A percentile compares a stretch with the other conserved stretches of the same genome.
These are phyloP conservation scores for Pterostichus madidus DNA, from an alignment of 2,888 invertebrate genomes.

Conservation along the genomic window DNA sequence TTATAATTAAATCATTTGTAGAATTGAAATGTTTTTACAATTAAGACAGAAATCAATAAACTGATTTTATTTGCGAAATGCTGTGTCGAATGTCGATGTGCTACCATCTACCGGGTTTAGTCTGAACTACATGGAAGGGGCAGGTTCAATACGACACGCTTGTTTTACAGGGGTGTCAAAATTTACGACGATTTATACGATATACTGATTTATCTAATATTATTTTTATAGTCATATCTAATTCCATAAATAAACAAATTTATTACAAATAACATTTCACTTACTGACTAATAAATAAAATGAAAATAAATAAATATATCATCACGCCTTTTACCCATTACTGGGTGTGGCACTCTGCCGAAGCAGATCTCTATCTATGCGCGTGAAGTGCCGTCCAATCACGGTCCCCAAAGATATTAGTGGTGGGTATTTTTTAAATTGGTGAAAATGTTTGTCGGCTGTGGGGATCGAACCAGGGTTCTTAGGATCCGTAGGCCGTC, in stretches of 20 bases:
- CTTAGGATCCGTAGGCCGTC: too few species aligned
- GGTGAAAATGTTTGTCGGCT: too few species aligned
- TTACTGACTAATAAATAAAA: too few species aligned
- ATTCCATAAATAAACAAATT: neutral
- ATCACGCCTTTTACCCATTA: too few species aligned
- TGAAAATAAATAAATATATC: too few species aligned
- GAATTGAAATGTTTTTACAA: constrained; percentile 18
- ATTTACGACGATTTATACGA: constrained; percentile 32
- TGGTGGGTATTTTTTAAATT: too few species aligned
- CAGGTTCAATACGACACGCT: constrained; percentile 56
- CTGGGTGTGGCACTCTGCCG: too few species aligned
- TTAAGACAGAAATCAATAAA: constrained; percentile 45
- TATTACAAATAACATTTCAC: too few species aligned
- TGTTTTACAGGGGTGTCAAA: constrained; percentile 59
- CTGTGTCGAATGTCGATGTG: constrained; percentile 14
- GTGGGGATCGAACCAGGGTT: too few species aligned
- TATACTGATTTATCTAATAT: constrained; percentile 8
- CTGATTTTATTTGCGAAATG: constrained; percentile 31
- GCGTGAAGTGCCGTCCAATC: too few species aligned
- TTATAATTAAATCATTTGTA: neutral
- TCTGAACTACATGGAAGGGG: constrained; percentile 40
- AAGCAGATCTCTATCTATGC: too few species aligned
- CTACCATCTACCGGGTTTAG: constrained; percentile 58
- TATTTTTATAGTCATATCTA: constrained; percentile 4
- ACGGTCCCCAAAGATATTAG: too few species aligned